Evolutionary conservation across 37 sponge, comb jelly and placozoan genomes (phyloP).

Genomic region (Oscarella lobularis): DNA sequence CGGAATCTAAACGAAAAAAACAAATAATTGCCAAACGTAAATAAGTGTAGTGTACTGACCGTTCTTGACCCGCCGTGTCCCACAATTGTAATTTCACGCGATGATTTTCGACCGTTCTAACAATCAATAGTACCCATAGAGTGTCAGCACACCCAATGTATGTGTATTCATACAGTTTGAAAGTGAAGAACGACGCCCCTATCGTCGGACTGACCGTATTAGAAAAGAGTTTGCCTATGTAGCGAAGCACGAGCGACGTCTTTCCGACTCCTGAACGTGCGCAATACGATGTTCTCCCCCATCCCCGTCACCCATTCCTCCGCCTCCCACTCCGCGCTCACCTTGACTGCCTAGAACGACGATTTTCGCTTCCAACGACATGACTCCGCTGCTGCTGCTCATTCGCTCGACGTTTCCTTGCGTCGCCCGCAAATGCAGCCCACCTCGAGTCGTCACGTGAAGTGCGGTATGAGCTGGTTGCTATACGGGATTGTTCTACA

Average conservation of each 20-base stretch:
- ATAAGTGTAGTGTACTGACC: slow-evolving; percentile 19
- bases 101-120: slow-evolving; percentile 29
- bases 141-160: slow-evolving; percentile 2
- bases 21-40: not conserved
- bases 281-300: not conserved
- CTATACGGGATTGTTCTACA: too few relatives aligned
- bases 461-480: too few relatives aligned
- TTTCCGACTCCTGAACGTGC: slow-evolving; percentile 70
- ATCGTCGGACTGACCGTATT: slow-evolving; percentile 60
- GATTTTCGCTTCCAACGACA: slow-evolving; percentile 69
- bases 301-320: not conserved
- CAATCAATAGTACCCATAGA: not conserved
- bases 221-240: slow-evolving; percentile 58
- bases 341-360: slow-evolving; percentile 80
- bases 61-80: slow-evolving; percentile 82
- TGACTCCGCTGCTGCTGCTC: too few relatives aligned
- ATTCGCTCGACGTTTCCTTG: not conserved
- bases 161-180: slow-evolving; percentile 30
- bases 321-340: slow-evolving; percentile 4
- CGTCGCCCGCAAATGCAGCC: not conserved
- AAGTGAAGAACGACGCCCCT: slow-evolving; percentile 90
- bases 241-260: slow-evolving; percentile 74
- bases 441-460: too few relatives aligned
- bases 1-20: slow-evolving; percentile 28
- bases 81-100: slow-evolving; percentile 60